Evolutionary conservation across 2,888 invertebrate species (phyloP), one percentile per base, ranked within the genome.

Genomic region (Drosophila parthenogenetica): DNA sequence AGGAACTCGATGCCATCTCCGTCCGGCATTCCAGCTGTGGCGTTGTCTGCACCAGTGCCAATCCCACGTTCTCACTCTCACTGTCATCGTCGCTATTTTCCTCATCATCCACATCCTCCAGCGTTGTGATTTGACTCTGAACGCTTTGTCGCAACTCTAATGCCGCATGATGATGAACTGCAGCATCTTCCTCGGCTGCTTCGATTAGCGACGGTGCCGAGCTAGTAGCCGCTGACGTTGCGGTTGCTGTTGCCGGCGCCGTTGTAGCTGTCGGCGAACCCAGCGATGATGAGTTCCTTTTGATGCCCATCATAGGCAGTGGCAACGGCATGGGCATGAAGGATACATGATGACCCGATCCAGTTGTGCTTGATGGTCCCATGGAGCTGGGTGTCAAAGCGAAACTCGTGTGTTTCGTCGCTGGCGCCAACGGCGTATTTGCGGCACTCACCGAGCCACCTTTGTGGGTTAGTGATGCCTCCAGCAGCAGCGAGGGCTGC

Each of bases 371-470:
- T 4, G 86, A 57, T 37, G 88, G 75, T 5, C 90, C 89, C 66
- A 90, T 89, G 7, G 87, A 86, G 63, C 85, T 89, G 19, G 91
- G 89, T 3, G 90, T 88, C 46, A 91, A 63, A 8, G 91, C 90
- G 72, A 92, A 92, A 43, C 90, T 91, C 62, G 91, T 91, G 59
- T 91, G 92, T 69, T 92, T 92, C 8, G 72, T 49, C 17, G 73
- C 76, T 2, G 83, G 74, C 0, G 78, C 80, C 22, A 85, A 37
- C 1, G 90, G 87, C 2, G 86, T 83, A 4, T 81, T 84, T 49
- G 83, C 79, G 0, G 78, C 89, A 58, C 89, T 89, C 11, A 85
- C 72, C 0, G 84, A 82, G 1, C 73, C 70, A 0, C 70, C 46
- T 5, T 64, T 76, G 5, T 57, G 64, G 3, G 81, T 50, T 46